Percentiles rank a stretch among this genome's conserved stretches.
phyloP scores from a whole-genome alignment of 2,113 vertebrate genomes.

The Psammodynastes pulverulentus region DNA sequence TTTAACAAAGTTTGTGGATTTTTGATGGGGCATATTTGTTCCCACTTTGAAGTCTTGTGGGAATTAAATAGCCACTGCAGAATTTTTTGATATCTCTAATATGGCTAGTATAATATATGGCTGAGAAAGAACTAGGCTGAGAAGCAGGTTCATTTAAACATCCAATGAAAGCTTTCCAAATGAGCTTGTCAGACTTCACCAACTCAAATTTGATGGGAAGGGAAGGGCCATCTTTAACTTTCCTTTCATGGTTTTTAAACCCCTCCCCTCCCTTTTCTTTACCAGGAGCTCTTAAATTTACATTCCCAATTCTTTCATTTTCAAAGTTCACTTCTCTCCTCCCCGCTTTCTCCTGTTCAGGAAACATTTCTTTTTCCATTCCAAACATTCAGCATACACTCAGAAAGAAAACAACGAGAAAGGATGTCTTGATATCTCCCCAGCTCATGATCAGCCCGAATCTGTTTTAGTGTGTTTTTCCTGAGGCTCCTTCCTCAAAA shows the following conservation, averaged over 20 bases:
- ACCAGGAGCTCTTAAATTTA: not conserved
- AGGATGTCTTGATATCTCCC: accelerated
- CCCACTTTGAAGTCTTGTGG: not conserved
- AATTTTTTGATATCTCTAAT: not conserved
- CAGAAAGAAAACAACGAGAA: not conserved
- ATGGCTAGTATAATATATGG: not conserved
- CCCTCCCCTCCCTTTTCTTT: not conserved
- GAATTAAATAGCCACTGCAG: not conserved
- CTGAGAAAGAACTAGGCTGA: not conserved
- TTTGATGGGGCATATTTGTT: not conserved
- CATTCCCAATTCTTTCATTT: conserved; percentile 21
- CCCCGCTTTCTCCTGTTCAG: not conserved
- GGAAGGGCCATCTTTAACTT: not conserved
- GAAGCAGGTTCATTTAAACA: not conserved
- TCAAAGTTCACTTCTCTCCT: not conserved
- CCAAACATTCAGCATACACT: not conserved
- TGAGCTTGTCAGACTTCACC: not conserved
- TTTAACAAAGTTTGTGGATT: not conserved
- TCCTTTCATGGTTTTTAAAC: not conserved
- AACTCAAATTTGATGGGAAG: not conserved
- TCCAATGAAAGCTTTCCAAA: not conserved
- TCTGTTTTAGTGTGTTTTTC: not conserved
- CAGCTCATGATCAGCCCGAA: not conserved
- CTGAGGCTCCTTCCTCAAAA: not conserved
- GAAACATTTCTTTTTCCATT: not conserved